Conservation (phyloP, 2,113 vertebrate genomes). For the Triplophysa tibetana region DNA sequence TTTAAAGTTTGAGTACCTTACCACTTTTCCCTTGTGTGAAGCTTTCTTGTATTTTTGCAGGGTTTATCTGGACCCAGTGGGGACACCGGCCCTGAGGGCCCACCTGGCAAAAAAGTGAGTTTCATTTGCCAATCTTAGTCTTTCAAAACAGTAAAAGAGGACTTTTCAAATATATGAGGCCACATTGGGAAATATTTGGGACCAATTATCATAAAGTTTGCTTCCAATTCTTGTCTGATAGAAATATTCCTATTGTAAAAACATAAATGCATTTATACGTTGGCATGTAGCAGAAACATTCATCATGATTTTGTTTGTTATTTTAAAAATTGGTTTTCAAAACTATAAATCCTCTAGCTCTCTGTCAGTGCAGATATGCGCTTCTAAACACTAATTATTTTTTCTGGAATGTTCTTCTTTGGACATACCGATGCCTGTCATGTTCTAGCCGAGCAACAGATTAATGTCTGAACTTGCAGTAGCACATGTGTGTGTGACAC, state of each 20-base stretch:
- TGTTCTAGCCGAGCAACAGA: not conserved
- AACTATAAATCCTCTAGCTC: not conserved
- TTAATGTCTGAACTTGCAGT: slow-evolving; percentile 36
- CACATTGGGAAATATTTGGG: not conserved
- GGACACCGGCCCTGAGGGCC: slow-evolving; percentile 82
- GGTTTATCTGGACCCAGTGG: slow-evolving; percentile 80
- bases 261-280: not conserved
- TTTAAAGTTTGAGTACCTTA: not conserved
- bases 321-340: not conserved
- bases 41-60: slow-evolving; percentile 61
- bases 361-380: not conserved
- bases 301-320: not conserved
- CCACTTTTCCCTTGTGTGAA: not conserved
- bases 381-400: slow-evolving; percentile 13
- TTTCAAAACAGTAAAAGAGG: not conserved
- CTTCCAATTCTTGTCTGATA: not conserved
- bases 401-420: slow-evolving; percentile 37
- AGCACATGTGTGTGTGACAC: slow-evolving; percentile 7
- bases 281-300: not conserved
- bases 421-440: not conserved
- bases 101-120: slow-evolving; percentile 82
- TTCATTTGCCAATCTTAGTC: not conserved
- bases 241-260: not conserved
- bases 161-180: not conserved
- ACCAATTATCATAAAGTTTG: not conserved